Conservation (phyloP, 2,888 invertebrate species). For the Pristionchus arcanus region DNA sequence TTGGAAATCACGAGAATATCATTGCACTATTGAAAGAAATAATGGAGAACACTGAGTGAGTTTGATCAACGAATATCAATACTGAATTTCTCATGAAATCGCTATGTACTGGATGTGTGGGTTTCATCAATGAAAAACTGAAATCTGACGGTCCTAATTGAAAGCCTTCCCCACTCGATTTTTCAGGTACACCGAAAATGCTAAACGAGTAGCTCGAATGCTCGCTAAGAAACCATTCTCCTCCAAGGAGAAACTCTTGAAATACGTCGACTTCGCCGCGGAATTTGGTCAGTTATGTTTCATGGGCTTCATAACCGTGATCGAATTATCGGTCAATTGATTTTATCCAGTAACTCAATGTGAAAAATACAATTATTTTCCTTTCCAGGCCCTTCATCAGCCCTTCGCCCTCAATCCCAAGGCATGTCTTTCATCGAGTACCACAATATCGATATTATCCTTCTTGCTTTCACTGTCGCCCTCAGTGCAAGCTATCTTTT, state of each 20-base stretch:
- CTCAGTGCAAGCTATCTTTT: not conserved
- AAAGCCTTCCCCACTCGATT: too few relatives aligned
- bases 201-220: not conserved
- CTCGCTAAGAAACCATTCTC: slow-evolving; percentile 30
- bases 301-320: not conserved
- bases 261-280: not conserved
- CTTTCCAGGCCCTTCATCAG: not conserved
- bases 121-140: too few relatives aligned
- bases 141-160: too few relatives aligned
- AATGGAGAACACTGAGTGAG: not conserved
- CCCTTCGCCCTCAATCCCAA: slow-evolving; percentile 28
- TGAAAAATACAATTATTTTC: not conserved
- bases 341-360: not conserved
- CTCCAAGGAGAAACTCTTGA: slow-evolving; percentile 15
- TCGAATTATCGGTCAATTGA: not conserved
- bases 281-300: slow-evolving; percentile 6
- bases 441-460: slow-evolving; percentile 19
- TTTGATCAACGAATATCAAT: too few relatives aligned
- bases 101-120: too few relatives aligned
- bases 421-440: slow-evolving; percentile 22
- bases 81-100: too few relatives aligned
- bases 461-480: not conserved
- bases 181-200: not conserved
- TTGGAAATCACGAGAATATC: not conserved
- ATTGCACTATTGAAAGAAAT: not conserved